phyloP scores from a whole-genome alignment of 2,113 vertebrate species.

The Aptenodytes forsteri region DNA sequence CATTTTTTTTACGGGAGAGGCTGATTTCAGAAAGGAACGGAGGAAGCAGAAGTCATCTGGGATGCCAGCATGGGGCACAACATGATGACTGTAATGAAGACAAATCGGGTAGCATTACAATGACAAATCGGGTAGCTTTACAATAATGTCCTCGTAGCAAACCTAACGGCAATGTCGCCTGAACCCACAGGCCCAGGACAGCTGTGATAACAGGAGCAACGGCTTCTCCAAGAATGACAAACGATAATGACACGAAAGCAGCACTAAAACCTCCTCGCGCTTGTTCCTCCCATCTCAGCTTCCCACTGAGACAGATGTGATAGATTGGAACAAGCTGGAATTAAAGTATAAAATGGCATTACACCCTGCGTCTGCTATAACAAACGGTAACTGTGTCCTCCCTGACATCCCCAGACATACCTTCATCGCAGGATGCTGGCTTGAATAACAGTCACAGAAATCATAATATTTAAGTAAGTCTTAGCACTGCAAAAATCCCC shows the following conservation, averaged over 20 bases:
- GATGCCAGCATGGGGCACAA: background rate
- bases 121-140: accelerated
- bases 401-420: background rate
- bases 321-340: background rate
- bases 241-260: background rate
- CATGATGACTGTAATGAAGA: background rate
- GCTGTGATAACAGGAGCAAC: background rate
- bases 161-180: accelerated
- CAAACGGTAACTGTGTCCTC: background rate
- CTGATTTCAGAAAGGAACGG: background rate
- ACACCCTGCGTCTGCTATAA: background rate
- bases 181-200: accelerated
- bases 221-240: background rate
- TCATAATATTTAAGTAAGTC: background rate
- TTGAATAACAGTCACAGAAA: background rate
- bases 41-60: background rate
- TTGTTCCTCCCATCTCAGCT: background rate
- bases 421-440: background rate
- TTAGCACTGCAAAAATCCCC: background rate
- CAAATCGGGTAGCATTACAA: accelerated
- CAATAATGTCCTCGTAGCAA: accelerated
- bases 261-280: background rate
- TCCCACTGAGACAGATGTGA: background rate
- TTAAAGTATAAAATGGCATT: background rate
- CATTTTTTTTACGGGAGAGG: background rate